These are phyloP conservation scores for Eubasilissa regina DNA, from an alignment of 1,140 invertebrate genomes.

Conservation along the genomic window DNA sequence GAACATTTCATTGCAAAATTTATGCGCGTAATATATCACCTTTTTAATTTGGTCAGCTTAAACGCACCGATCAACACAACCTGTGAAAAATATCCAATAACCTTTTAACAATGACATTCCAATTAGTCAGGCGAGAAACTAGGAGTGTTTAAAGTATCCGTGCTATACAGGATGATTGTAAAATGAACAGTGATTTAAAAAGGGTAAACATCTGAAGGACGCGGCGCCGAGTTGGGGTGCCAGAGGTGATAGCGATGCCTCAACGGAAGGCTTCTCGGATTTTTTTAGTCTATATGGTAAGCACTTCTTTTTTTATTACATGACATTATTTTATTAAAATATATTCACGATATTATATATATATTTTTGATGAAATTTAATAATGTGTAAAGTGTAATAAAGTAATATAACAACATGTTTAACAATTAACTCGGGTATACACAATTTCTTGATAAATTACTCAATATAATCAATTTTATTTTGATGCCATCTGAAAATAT, in stretches of 20 bases:
- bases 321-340: too few relatives aligned
- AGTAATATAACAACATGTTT: not conserved
- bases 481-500: too few relatives aligned
- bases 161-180: constrained; percentile 8
- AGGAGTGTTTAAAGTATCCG: constrained; percentile 3
- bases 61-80: not conserved
- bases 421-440: too few relatives aligned
- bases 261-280: constrained; percentile 38
- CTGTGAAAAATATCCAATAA: not conserved
- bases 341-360: too few relatives aligned
- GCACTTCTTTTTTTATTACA: not conserved
- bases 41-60: too few relatives aligned
- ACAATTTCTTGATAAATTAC: not conserved
- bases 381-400: not conserved
- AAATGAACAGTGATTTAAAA: constrained; percentile 34
- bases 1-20: too few relatives aligned
- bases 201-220: constrained; percentile 36
- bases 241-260: constrained; percentile 42
- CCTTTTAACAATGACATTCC: not conserved
- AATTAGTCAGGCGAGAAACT: not conserved
- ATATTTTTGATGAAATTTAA: too few relatives aligned
- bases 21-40: too few relatives aligned
- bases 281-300: constrained; percentile 30
- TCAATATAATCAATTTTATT: not conserved
- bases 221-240: constrained; percentile 37